These are phyloP conservation scores for Apodemia duryi DNA, from an alignment of 2,888 invertebrate species.

Conservation along the genomic window DNA sequence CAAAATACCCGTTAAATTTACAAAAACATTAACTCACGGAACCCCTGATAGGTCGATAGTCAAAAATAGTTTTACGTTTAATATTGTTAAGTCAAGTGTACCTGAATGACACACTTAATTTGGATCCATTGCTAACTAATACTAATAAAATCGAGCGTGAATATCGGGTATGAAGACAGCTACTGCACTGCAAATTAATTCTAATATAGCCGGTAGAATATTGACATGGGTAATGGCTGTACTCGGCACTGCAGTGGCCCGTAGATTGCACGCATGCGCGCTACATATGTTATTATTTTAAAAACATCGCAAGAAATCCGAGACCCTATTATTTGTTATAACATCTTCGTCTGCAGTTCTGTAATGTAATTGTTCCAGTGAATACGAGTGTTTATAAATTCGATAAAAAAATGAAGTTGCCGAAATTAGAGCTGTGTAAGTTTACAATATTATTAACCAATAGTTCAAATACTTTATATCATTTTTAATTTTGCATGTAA, in stretches of 20 bases:
- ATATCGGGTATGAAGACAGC: background rate
- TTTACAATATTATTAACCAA: slow-evolving; percentile 27
- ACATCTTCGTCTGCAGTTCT: slow-evolving; percentile 30
- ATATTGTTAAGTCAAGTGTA: no score
- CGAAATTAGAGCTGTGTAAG: slow-evolving; percentile 62
- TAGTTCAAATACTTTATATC: background rate
- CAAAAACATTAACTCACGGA: no score
- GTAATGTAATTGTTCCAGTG: slow-evolving; percentile 37
- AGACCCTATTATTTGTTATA: slow-evolving; percentile 34
- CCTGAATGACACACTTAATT: no score
- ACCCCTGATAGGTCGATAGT: no score
- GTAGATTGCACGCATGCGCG: slow-evolving; percentile 53
- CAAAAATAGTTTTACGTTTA: no score
- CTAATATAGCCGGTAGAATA: slow-evolving; percentile 30
- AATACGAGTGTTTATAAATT: slow-evolving; percentile 33
- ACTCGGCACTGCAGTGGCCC: slow-evolving; percentile 42
- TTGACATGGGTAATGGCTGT: slow-evolving; percentile 32
- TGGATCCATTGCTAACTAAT: no score
- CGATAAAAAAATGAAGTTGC: slow-evolving; percentile 53
- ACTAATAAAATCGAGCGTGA: background rate
- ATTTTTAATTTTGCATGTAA: background rate
- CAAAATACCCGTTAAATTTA: no score
- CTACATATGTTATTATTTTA: slow-evolving; percentile 40
- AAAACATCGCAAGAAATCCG: slow-evolving; percentile 47
- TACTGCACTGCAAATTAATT: slow-evolving; percentile 28